Base-by-base conservation (phyloP, 2,888 invertebrate genomes). In the Napeogenes inachia region DNA sequence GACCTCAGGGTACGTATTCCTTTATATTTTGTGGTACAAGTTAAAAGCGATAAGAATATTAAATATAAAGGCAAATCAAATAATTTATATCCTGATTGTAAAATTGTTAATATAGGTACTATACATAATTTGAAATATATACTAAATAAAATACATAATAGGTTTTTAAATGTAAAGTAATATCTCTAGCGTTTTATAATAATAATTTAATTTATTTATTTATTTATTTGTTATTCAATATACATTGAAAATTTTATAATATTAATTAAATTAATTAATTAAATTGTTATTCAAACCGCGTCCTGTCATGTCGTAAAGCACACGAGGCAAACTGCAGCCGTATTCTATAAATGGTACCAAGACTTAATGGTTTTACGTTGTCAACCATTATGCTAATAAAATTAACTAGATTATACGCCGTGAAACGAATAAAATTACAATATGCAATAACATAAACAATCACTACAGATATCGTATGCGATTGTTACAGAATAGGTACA, bases 301-400 rank as follows among this genome's bases (percentile, higher is more conserved):
- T 50, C 30, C 30, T 30, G 30, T 50, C 50, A 50, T 50, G 42
- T 50, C 6, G 21, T 50, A 50, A 4, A 50, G 30, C 50, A 57
- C 56, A 62, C 62, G 50, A 45, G 62, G 62, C 61, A 61, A 57
- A 62, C 65, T 62, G 66, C 64, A 60, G 57, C 62, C 60, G 59
- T 46, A 54, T 55, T 54, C 65, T 67, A 60, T 65, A 57, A 67
- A 67, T 67, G 67, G 69, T 67, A 65, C 66, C 68, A 66, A 69
- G 70, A 68, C 70, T 67, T 76, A 77, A 76, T 75, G 72, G 74
- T 71, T 69, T 73, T 70, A 73, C 70, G 74, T 74, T 77, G 76
- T 76, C 75, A 73, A 73, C 74, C 70, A 76, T 76, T 77, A 78
- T 74, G 72, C 76, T 73, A 77, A 78, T 79, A 77, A 74, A 73